These are phyloP conservation scores for Metalampra italica DNA, from an alignment of 2,888 invertebrate species.

Conservation along the genomic window DNA sequence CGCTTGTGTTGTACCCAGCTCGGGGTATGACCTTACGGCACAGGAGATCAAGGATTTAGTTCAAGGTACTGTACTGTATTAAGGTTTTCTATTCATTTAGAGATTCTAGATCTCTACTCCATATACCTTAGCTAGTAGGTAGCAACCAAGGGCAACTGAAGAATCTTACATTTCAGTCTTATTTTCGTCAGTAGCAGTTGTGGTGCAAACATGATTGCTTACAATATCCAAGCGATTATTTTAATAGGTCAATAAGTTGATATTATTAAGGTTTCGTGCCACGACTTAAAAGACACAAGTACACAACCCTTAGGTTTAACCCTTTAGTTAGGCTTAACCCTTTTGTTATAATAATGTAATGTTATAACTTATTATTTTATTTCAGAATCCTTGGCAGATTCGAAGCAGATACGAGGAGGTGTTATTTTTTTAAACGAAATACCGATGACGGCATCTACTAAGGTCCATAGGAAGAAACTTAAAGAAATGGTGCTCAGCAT, in stretches of 20 bases:
- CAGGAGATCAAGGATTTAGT: constrained; percentile 42
- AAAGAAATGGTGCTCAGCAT: constrained; percentile 27
- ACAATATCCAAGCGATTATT: too few species aligned
- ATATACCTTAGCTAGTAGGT: background rate
- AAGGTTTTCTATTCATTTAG: background rate
- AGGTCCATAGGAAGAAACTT: constrained; percentile 35
- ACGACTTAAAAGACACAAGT: too few species aligned
- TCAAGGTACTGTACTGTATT: constrained; percentile 28
- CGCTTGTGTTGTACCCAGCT: constrained; percentile 36
- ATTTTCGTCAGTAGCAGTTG: too few species aligned
- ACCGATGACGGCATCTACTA: constrained; percentile 44
- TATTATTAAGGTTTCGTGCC: too few species aligned
- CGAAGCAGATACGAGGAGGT: constrained; percentile 51
- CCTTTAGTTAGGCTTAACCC: too few species aligned
- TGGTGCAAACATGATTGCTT: too few species aligned
- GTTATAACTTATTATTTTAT: background rate
- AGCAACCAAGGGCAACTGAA: too few species aligned
- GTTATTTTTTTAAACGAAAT: constrained; percentile 42
- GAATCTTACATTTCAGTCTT: too few species aligned
- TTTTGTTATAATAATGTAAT: too few species aligned
- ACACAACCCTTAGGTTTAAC: too few species aligned
- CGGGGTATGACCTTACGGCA: constrained; percentile 28
- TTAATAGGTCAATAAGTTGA: too few species aligned
- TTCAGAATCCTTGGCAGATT: constrained; percentile 42
- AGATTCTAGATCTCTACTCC: background rate